These are phyloP conservation scores for Pan troglodytes DNA, from an alignment of 2,113 vertebrate species.

Conservation along the genomic window DNA sequence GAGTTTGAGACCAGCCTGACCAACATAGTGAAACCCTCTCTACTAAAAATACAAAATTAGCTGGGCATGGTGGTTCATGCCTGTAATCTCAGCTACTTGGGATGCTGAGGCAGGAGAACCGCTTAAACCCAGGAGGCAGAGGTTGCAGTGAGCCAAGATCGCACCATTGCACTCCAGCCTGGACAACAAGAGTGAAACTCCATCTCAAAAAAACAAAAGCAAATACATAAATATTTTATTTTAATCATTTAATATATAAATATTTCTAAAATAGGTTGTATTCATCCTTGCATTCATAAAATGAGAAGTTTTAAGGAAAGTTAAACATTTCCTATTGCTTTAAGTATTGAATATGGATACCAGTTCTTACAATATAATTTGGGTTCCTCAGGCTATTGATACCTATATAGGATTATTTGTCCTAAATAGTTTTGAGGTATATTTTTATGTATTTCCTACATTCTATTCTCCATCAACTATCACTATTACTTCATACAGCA, in stretches of 20 bases:
- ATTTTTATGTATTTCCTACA: not conserved
- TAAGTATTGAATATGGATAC: not conserved
- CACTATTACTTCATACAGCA: not conserved
- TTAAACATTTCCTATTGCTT: not conserved
- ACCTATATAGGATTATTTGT: not conserved
- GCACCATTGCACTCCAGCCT: too few species aligned
- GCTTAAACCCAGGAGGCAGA: too few species aligned
- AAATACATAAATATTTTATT: not conserved
- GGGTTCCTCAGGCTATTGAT: not conserved
- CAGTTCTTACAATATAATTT: not conserved
- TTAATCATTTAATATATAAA: not conserved
- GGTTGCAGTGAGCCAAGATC: too few species aligned
- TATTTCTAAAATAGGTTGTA: not conserved
- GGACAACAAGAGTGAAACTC: too few species aligned
- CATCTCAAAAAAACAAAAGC: too few species aligned
- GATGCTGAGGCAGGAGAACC: too few species aligned
- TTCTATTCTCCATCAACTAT: not conserved
- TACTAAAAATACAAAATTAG: too few species aligned
- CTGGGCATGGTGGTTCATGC: too few species aligned
- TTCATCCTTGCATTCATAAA: not conserved
- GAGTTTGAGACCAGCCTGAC: too few species aligned
- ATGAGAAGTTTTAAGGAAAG: not conserved
- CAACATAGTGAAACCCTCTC: too few species aligned
- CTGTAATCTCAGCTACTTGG: too few species aligned
- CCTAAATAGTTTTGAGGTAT: not conserved